These are phyloP conservation scores for Leptogaster cylindrica DNA, from an alignment of 2,888 invertebrate species.

Conservation along the genomic window DNA sequence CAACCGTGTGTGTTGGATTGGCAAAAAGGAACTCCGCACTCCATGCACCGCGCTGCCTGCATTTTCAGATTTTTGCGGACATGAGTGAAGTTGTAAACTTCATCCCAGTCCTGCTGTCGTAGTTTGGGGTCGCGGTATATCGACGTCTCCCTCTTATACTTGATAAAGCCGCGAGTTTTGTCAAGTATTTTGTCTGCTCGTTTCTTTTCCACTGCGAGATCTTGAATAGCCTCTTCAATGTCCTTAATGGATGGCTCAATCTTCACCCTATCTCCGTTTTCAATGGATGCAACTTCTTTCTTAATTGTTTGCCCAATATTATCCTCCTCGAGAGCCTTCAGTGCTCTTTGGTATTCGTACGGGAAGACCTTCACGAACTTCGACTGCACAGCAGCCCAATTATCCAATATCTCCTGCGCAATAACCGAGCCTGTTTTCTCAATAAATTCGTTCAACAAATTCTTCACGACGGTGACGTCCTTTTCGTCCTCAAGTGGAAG, in stretches of 20 bases:
- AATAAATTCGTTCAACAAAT: slow-evolving; percentile 82
- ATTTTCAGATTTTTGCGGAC: slow-evolving; percentile 87
- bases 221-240: slow-evolving; percentile 88
- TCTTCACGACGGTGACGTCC: slow-evolving; percentile 78
- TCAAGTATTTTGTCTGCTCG: slow-evolving; percentile 82
- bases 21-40: slow-evolving; percentile 99
- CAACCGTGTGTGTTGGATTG: slow-evolving; percentile 91
- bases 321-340: slow-evolving; percentile 70
- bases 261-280: slow-evolving; percentile 57
- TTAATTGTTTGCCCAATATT: slow-evolving; percentile 53
- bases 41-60: slow-evolving; percentile 97
- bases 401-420: slow-evolving; percentile 77
- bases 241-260: slow-evolving; percentile 70
- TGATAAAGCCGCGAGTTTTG: slow-evolving; percentile 91
- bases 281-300: slow-evolving; percentile 51
- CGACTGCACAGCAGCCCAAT: slow-evolving; percentile 78
- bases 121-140: slow-evolving; percentile 86
- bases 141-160: slow-evolving; percentile 88
- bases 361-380: slow-evolving; percentile 97
- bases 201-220: slow-evolving; percentile 77
- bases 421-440: slow-evolving; percentile 87
- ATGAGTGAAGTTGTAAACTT: slow-evolving; percentile 87
- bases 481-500: slow-evolving; percentile 78
- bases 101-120: slow-evolving; percentile 93
- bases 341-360: slow-evolving; percentile 90